Conservation (phyloP, 2,888 invertebrate genomes). For the Heliconius hortense region DNA sequence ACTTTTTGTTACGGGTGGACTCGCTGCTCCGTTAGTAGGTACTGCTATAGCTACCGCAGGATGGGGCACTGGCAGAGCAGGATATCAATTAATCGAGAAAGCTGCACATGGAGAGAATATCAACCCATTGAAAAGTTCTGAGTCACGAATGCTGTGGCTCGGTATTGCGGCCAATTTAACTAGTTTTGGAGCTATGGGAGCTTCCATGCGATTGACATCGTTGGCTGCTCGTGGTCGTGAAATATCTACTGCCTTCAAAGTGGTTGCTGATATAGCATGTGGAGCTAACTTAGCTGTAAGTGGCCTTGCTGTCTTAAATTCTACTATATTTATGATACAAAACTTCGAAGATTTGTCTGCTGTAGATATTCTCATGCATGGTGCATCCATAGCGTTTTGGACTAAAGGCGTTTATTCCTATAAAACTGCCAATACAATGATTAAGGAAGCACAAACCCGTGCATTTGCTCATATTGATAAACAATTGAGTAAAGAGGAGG, state of each 20-base stretch:
- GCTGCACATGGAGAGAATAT: conserved; percentile 44
- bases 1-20: conserved; percentile 43
- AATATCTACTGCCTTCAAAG: conserved; percentile 43
- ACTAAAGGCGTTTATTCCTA: conserved; percentile 45
- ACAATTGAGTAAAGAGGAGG: conserved; percentile 40
- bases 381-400: conserved; percentile 46
- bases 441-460: conserved; percentile 43
- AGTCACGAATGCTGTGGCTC: conserved; percentile 47
- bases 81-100: conserved; percentile 44
- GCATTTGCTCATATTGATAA: conserved; percentile 43
- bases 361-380: conserved; percentile 44
- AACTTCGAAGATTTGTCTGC: conserved; percentile 43
- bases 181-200: conserved; percentile 48
- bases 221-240: conserved; percentile 44
- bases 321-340: conserved; percentile 42
- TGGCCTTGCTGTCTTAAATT: conserved; percentile 44
- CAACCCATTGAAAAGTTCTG: conserved; percentile 44
- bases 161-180: conserved; percentile 46
- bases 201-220: conserved; percentile 46
- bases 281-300: conserved; percentile 45
- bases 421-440: conserved; percentile 45
- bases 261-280: conserved; percentile 45
- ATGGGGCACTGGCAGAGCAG: conserved; percentile 43
- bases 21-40: conserved; percentile 43
- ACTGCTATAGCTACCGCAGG: conserved; percentile 41